Percentiles rank a stretch among this genome's conserved stretches.
These are phyloP conservation scores for Lophochroa leadbeateri DNA, from an alignment of 2,113 vertebrate genomes.

Conservation along the genomic window DNA sequence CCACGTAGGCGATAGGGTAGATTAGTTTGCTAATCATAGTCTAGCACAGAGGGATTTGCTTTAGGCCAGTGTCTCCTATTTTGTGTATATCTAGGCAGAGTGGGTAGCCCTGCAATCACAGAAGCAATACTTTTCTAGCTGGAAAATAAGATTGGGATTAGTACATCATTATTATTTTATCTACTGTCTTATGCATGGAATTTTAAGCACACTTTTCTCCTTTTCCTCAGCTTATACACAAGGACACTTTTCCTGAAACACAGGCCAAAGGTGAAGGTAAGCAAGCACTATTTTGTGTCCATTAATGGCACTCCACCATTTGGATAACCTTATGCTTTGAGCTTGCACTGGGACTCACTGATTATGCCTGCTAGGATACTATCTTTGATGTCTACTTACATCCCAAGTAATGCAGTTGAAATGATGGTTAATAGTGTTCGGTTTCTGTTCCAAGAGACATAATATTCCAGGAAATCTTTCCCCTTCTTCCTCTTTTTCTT, in stretches of 20 bases:
- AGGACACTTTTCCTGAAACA: conserved; percentile 93
- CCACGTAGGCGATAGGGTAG: neutral
- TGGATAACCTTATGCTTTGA: neutral
- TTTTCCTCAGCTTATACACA: conserved; percentile 88
- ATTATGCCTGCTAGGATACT: neutral
- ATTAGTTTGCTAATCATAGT: neutral
- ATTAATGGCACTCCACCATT: neutral
- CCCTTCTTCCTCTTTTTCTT: conserved; percentile 24
- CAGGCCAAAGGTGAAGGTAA: conserved; percentile 94
- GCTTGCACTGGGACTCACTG: neutral
- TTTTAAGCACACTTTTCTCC: neutral
- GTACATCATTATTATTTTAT: neutral
- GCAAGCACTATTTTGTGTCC: neutral
- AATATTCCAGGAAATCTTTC: neutral
- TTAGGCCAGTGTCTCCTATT: neutral
- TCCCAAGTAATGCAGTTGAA: neutral
- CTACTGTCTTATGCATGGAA: neutral
- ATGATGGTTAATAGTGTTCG: neutral
- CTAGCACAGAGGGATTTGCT: neutral
- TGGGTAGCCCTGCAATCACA: neutral
- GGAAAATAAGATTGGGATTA: neutral
- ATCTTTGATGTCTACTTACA: neutral
- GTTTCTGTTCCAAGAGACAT: neutral
- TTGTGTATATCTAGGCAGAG: neutral
- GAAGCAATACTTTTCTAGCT: neutral